Evolutionary conservation across 2,888 invertebrate species (phyloP), one percentile per base, ranked within the genome.

Genomic region (Heliconius sara): DNA sequence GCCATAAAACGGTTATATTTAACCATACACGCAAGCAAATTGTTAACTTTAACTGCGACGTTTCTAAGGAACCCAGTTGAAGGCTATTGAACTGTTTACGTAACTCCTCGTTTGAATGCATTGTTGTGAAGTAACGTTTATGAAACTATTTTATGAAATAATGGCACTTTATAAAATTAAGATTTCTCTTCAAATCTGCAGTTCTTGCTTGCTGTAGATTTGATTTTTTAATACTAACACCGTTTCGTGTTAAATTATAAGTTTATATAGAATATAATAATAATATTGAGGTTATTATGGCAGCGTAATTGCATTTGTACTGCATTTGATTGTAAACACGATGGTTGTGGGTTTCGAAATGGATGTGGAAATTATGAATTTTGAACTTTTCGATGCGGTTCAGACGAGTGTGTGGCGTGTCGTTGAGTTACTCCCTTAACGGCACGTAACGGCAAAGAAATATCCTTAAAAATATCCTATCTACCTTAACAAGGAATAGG

Each of bases 21-120:
- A 73, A 60, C 34, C 34, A 22, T 7, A 73, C 19, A 12, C 27
- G 27, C 47, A 65, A 65, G 43, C 65, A 25, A 75, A 63, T 39
- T 65, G 60, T 63, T 43, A 63, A 43, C 39, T 63, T 60, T 63
- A 63, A 75, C 43, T 63, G 65, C 27, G 65, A 75, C 63, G 43
- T 75, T 75, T 39, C 75, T 65, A 27, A 65, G 75, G 47, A 60
- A 43, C 75, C 75, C 39, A 75, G 75, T 75, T 75, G 75, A 75
- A 75, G 75, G 63, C 43, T 65, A 63, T 75, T 75, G 75, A 75
- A 75, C 75, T 75, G 60, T 65, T 75, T 75, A 63, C 75, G 75
- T 75, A 75, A 75, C 75, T 65, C 7, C 43, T 43, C n/a, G 65
- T 43, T 43, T 75, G 27, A 25, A 63, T 65, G 75, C 75, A 75